phyloP scores from a whole-genome alignment of 2,113 vertebrate genomes.

The Phaetusa simplex region DNA sequence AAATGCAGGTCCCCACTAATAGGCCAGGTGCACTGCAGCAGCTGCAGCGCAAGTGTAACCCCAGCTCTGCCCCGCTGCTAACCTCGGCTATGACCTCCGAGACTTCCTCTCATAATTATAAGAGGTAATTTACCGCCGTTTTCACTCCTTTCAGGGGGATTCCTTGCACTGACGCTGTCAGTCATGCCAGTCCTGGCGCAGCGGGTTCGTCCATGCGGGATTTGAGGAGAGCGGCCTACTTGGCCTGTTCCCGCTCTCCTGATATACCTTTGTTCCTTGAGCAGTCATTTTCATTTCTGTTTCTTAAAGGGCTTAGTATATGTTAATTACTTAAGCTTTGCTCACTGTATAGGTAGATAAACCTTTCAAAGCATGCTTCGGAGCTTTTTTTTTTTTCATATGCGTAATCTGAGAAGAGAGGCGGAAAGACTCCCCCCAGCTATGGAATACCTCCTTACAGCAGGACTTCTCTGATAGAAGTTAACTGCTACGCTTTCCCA shows the following conservation, averaged over 20 bases:
- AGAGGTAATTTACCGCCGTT: constrained; percentile 36
- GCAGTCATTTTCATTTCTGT: not conserved
- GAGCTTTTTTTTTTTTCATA: not conserved
- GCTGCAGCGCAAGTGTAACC: not conserved
- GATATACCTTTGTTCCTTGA: not conserved
- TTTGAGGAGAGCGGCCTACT: not conserved
- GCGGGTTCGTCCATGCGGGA: rapidly evolving
- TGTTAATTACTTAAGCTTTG: not conserved
- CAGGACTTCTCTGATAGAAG: not conserved
- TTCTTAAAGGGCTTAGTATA: not conserved
- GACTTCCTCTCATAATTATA: constrained; percentile 27
- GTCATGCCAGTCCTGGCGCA: not conserved
- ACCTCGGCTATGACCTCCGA: constrained; percentile 34
- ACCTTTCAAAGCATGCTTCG: not conserved
- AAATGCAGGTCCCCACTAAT: constrained; percentile 32
- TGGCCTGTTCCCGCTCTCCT: not conserved
- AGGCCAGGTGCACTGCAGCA: constrained; percentile 47
- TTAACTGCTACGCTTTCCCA: not conserved
- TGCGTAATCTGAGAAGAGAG: not conserved
- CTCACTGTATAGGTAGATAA: not conserved
- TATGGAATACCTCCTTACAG: not conserved
- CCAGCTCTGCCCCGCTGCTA: not conserved
- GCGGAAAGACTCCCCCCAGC: not conserved
- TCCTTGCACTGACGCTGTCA: not conserved
- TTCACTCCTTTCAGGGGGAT: constrained; percentile 30